A percentile compares a stretch with the other conserved stretches of the same genome.
These are phyloP conservation scores for Porites rus DNA, from an alignment of 92 coral and sea anemone genomes.

Conservation along the genomic window DNA sequence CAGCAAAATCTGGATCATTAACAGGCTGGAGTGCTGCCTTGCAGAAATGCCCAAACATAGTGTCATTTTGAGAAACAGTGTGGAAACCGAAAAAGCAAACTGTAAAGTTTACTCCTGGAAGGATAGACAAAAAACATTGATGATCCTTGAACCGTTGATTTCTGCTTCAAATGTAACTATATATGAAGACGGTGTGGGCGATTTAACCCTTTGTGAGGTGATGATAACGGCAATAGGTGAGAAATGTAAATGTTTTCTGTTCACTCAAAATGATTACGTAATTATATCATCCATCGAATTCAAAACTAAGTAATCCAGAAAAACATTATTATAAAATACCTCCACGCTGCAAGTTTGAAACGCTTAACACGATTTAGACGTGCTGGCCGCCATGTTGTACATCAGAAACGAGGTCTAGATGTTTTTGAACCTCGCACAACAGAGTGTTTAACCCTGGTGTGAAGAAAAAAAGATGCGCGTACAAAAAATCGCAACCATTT, in stretches of 20 bases:
- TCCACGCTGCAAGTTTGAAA: no score
- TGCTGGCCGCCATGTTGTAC: no score
- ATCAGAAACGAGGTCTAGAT: no score
- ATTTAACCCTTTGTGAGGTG: constrained; percentile 68
- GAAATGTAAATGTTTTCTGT: neutral
- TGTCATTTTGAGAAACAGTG: constrained; percentile 41
- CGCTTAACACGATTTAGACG: no score
- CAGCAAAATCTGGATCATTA: constrained; percentile 44
- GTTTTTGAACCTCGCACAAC: no score
- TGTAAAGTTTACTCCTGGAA: constrained; percentile 52
- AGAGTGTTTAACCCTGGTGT: no score
- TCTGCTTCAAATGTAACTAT: constrained; percentile 55
- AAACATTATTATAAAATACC: no score
- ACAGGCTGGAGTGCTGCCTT: constrained; percentile 69
- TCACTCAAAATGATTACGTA: no score
- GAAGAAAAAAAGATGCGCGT: no score
- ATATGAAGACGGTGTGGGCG: constrained; percentile 18
- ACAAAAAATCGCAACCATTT: no score
- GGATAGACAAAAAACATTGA: constrained; percentile 13
- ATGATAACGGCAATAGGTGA: constrained; percentile 66
- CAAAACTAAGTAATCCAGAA: no score
- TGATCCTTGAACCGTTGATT: constrained; percentile 63
- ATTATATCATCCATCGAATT: no score
- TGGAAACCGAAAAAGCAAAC: constrained; percentile 18
- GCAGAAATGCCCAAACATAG: constrained; percentile 31